Evolutionary conservation across 2,113 vertebrate genomes (phyloP).

Genomic region (Peromyscus polionotus): DNA sequence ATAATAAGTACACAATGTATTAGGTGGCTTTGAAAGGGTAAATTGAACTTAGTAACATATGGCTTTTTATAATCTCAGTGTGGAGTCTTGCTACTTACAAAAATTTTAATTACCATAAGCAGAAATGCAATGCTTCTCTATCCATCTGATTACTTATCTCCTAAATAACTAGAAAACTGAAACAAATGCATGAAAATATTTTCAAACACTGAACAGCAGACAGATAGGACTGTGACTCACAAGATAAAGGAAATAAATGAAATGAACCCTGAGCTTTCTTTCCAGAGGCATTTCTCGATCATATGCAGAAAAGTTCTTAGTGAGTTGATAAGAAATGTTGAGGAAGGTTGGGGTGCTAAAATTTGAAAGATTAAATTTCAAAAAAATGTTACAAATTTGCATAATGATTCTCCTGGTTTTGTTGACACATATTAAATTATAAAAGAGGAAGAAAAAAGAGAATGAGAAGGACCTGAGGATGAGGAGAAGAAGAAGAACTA

Average conservation of each 20-base stretch:
- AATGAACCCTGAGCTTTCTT: background rate
- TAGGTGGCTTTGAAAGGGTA: background rate
- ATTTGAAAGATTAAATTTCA: background rate
- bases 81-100: background rate
- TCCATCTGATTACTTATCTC: background rate
- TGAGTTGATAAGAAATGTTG: background rate
- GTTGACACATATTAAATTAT: background rate
- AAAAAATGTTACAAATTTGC: background rate
- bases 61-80: background rate
- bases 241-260: background rate
- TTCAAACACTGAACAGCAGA: background rate
- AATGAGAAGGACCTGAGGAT: background rate
- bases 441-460: background rate
- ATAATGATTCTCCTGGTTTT: background rate
- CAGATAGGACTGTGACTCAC: background rate
- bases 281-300: background rate
- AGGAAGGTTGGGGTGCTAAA: background rate
- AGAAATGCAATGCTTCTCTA: background rate
- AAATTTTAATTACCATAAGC: background rate
- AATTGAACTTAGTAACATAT: background rate
- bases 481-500: background rate
- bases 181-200: slow-evolving; percentile 6
- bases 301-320: background rate
- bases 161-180: slow-evolving; percentile 11
- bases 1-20: background rate